Base-by-base conservation (phyloP, 2,797 vertebrate species). In the Epinephelus awoara region DNA sequence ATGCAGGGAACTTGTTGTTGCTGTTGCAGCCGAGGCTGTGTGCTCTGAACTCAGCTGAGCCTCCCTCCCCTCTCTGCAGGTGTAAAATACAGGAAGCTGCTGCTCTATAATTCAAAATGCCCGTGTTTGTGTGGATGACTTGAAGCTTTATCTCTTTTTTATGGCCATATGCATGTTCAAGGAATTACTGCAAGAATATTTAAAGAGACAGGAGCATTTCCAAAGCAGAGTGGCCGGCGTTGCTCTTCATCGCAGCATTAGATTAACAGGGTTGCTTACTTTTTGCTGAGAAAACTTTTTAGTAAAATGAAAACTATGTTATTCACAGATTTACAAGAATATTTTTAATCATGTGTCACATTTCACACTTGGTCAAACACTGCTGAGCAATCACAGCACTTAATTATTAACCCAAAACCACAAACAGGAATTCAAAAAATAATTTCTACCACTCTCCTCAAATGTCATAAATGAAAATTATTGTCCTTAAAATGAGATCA, bases 191-290 rank as follows among this genome's bases (percentile, higher is more conserved):
- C 80, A 85, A 81, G 87, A 89, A 83, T 88, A 92, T 93, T 94
- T 95, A 94, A 95, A 92, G 94, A 82, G 93, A 93, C 94, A 96
- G 93, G 67, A 70, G 38, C 67, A 21, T 57, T 72, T 85, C 69
- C 7, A 17, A 19, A 50, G 71, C 54, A 59, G 71, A 59, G 70
- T 49, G 73, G 73, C 15, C 46, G 25, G 21, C 17, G 0, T 10
- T 38, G 42, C 70, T 71, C 40, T 2, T 21, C 8, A 6, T 46
- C 18, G 10, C 25, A 51, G 34, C 72, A 40, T 49, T 47, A 19
- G 65, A 72, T 44, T 6, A 29, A 25, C 14, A 77, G 4, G 3
- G 49, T 56, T 13, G 19, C 54, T 19, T 10, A 67, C 47, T 67
- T 67, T 40, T 23, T 49, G 2, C 21, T 44, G 10, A 34, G 34